Evolutionary conservation across 2,113 vertebrate genomes (phyloP), one percentile per base, ranked within the genome.

Genomic region (Spea bombifrons): DNA sequence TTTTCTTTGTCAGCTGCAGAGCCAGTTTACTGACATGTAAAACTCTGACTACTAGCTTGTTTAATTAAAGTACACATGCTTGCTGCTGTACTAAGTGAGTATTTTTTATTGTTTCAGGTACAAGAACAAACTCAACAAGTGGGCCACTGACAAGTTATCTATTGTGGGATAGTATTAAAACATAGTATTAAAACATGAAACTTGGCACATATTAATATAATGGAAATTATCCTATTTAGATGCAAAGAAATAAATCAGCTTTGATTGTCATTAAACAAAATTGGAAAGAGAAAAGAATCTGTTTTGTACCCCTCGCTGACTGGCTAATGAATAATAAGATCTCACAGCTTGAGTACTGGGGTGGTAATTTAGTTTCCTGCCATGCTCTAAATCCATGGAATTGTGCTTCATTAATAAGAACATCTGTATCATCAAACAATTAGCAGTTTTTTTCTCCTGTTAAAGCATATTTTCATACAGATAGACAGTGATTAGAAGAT

Each of bases 381-480:
- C 94, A 96, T 96, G 96, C 94, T 96, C 94, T 93, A 91, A 93
- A 95, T 96, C 92, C 93, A 93, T 94, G 94, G 95, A 96, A 94
- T 94, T 95, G 93, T 92, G 93, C 95, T 96, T 97, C 96, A 97
- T 99, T 97, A 98, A 97, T 94, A 93, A 95, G 95, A 94, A 96
- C 96, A 97, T 96, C 95, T 96, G 96, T 96, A 97, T 98, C 98
- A 98, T 99, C 95, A 99, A 98, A 98, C 96, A 96, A 97, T 98
- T 98, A 98, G 94, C 92, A 92, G 90, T 92, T 91, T 93, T 90
- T 59, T 30, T 90, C 91, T 90, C 90, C 90, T 90, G 88, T 82
- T 89, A 92, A 92, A 90, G 90, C 92, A 94, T 95, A 94, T 94
- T 94, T 95, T 94, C 93, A 95, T 95, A 94, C 95, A 91, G 92